Base-by-base conservation (phyloP, 2,113 vertebrate species). In the Ginglymostoma cirratum region DNA sequence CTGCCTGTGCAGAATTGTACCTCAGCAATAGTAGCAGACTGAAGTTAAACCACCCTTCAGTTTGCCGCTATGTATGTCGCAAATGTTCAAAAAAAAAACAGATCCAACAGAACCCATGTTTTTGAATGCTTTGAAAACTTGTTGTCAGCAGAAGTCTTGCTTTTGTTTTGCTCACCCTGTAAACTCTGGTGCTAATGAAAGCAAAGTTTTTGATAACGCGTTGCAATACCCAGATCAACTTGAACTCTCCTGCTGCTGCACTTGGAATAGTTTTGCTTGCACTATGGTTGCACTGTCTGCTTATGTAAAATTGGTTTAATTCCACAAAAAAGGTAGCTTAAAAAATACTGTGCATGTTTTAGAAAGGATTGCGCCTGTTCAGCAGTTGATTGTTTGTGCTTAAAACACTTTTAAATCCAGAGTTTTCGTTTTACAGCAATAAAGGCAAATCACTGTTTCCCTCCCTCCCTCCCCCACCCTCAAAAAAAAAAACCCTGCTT, bases 61-160 rank as follows among this genome's bases (percentile, higher is more conserved):
- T 93, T 93, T 93, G 61, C 61, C 34, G 38, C 55, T 38, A 93
- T 21, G 21, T 93, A 93, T 3, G 89, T 93, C 55, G 89, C 61
- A 93, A 93, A 93, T 93, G 19, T 67, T 66, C 66, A 21, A 15
- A 30, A 17, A n/a, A 61, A 93, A 19, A 21, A 52, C 5, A 52
- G 48, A 61, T 93, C 38, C 21, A 92, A 92, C n/a, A 38, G 89
- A 66, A 67, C 34, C 34, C 17, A 10, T 66, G 89, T 93, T 93
- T 93, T 93, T 93, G 61, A 93, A 93, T 38, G 61, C 89, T 66
- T 93, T 93, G 30, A 93, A 67, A n/a, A 90, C 52, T 90, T 90
- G 87, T 52, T 90, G 86, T 89, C 48, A 89, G 86, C 48, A 55
- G 48, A 89, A 52, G 8, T 30, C 27, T 89, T 55, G 86, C 55